Conservation (phyloP, 2,113 vertebrate genomes). For the Perognathus longimembris region DNA sequence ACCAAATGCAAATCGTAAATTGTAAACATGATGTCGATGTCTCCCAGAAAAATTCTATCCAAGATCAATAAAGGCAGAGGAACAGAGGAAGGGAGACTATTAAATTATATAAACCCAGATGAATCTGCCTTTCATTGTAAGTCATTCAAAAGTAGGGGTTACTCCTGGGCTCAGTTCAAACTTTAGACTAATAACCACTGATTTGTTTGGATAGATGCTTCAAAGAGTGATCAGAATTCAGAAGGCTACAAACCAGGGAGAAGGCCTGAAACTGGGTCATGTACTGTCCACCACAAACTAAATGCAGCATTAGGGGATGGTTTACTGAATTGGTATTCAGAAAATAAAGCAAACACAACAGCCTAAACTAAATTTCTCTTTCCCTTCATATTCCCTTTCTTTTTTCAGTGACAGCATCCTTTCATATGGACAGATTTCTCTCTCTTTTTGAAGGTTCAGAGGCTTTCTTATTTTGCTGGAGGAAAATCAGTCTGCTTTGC, state of each 20-base stretch:
- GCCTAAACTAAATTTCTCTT: background rate
- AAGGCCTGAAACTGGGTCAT: background rate
- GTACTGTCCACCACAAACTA: background rate
- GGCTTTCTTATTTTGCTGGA: background rate
- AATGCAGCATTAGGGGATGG: background rate
- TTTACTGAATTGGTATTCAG: background rate
- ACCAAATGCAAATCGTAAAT: background rate
- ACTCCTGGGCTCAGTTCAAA: background rate
- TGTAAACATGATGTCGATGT: background rate
- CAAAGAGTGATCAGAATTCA: background rate
- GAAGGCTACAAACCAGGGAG: background rate
- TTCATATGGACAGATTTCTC: background rate
- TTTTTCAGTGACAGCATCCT: background rate
- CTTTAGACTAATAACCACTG: background rate
- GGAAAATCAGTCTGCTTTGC: background rate
- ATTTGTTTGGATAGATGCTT: background rate
- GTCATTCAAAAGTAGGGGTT: slow-evolving; percentile 4
- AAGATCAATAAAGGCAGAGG: background rate
- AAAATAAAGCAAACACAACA: slow-evolving; percentile 11
- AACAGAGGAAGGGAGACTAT: background rate
- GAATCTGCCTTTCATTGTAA: background rate
- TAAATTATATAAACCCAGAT: background rate
- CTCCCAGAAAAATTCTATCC: background rate
- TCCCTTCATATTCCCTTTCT: background rate
- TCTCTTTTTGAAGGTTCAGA: background rate